phyloP scores from a whole-genome alignment of 2,888 invertebrate species.

The Miltochrista miniata region DNA sequence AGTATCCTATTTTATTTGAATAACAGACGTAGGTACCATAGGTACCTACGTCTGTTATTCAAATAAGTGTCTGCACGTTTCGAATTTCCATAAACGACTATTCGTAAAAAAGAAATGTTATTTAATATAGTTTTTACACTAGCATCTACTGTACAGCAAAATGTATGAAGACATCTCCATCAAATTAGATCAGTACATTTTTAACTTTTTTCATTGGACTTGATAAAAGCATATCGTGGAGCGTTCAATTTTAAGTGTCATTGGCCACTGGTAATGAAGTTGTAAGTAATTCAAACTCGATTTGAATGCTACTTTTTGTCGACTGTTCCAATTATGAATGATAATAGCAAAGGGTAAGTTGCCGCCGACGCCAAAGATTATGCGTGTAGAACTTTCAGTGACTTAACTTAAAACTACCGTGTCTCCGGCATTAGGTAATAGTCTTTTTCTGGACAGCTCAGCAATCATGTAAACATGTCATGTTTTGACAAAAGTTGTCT shows the following conservation, averaged over 20 bases:
- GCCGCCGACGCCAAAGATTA: constrained; percentile 49
- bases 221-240: constrained; percentile 54
- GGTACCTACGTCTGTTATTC: too few species aligned
- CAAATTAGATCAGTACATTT: constrained; percentile 58
- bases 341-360: constrained; percentile 63
- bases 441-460: too few species aligned
- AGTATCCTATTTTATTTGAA: too few species aligned
- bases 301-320: constrained; percentile 53
- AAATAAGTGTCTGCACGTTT: too few species aligned
- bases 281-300: constrained; percentile 46
- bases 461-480: too few species aligned
- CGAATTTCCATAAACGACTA: too few species aligned
- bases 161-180: constrained; percentile 47
- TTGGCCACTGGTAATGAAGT: constrained; percentile 56
- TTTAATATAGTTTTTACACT: not conserved
- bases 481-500: too few species aligned
- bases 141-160: constrained; percentile 18
- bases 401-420: too few species aligned
- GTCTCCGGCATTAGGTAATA: too few species aligned
- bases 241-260: constrained; percentile 43
- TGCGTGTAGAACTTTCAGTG: constrained; percentile 13
- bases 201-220: constrained; percentile 43
- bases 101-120: not conserved
- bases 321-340: constrained; percentile 62
- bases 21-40: too few species aligned